phyloP scores from a whole-genome alignment of 2,888 invertebrate species.

The Matsumyia berberina region DNA sequence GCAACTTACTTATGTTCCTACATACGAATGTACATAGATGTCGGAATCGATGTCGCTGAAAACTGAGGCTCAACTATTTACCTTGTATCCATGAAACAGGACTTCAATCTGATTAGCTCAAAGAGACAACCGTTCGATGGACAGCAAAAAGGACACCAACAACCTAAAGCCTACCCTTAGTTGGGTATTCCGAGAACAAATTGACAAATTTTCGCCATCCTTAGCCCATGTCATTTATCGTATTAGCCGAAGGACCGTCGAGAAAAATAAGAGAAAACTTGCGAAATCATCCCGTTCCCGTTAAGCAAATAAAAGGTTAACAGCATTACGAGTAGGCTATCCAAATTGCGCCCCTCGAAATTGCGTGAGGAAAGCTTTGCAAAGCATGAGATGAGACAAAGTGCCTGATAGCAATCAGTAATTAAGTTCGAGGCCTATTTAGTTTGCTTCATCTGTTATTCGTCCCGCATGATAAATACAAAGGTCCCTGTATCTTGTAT shows the following conservation, averaged over 20 bases:
- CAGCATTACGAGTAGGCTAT: slow-evolving; percentile 1
- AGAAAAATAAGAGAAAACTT: neutral
- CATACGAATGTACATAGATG: too few species aligned
- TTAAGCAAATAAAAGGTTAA: slow-evolving; percentile 12
- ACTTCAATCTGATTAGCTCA: too few species aligned
- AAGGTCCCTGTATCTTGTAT: neutral
- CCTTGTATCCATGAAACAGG: too few species aligned
- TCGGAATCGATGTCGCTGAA: too few species aligned
- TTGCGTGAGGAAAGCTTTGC: slow-evolving; percentile 8
- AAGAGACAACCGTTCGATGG: too few species aligned
- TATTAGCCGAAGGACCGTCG: neutral
- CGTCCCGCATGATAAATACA: slow-evolving; percentile 30
- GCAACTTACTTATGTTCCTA: too few species aligned
- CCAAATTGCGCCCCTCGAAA: neutral
- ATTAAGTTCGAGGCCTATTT: slow-evolving; percentile 40
- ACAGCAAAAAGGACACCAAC: neutral
- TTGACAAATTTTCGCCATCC: slow-evolving; percentile 30
- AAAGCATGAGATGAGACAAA: slow-evolving; percentile 35
- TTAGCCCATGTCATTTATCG: neutral
- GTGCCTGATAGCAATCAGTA: slow-evolving; percentile 52
- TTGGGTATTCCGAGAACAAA: slow-evolving; percentile 11
- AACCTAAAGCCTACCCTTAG: neutral
- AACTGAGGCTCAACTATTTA: too few species aligned
- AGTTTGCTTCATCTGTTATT: slow-evolving; percentile 43
- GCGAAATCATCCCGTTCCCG: slow-evolving; percentile 5